Evolutionary conservation across 2,888 invertebrate species (phyloP).

Genomic region (Phalera bucephala): DNA sequence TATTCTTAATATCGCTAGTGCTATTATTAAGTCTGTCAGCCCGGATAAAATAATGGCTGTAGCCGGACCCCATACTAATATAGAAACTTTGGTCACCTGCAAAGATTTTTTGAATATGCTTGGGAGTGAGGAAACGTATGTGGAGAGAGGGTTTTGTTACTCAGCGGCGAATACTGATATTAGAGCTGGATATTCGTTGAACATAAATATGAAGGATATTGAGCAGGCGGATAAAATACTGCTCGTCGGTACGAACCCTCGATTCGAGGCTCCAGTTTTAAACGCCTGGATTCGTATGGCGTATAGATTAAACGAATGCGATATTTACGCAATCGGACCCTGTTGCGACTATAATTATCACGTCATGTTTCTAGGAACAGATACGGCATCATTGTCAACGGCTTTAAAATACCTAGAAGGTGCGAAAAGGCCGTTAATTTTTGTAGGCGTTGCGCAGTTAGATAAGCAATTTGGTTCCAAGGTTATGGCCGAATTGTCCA

Average conservation of each 20-base stretch:
- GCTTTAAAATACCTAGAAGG: constrained; percentile 27
- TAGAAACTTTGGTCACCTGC: constrained; percentile 64
- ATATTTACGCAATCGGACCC: constrained; percentile 93
- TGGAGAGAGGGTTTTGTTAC: constrained; percentile 52
- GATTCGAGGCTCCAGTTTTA: constrained; percentile 97
- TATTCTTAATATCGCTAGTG: constrained; percentile 88
- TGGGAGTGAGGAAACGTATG: constrained; percentile 60
- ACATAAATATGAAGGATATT: constrained; percentile 88
- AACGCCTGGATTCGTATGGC: constrained; percentile 97
- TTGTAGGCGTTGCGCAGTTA: constrained; percentile 60
- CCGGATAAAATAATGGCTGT: constrained; percentile 78
- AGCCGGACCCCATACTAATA: constrained; percentile 65
- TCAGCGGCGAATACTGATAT: constrained; percentile 46
- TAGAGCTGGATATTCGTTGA: constrained; percentile 62
- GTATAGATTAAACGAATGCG: constrained; percentile 94
- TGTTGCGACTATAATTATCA: constrained; percentile 94
- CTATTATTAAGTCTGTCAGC: constrained; percentile 83
- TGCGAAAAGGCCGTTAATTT: constrained; percentile 62
- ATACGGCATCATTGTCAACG: constrained; percentile 30
- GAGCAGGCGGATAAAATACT: constrained; percentile 91
- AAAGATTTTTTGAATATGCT: constrained; percentile 68
- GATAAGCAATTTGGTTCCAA: constrained; percentile 28
- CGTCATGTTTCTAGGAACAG: constrained; percentile 53
- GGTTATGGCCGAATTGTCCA: constrained; percentile 43
- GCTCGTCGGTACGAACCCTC: constrained; percentile 97